Evolutionary conservation across 2,113 vertebrate species (phyloP), one percentile per base, ranked within the genome.

Genomic region (Labeo rohita): DNA sequence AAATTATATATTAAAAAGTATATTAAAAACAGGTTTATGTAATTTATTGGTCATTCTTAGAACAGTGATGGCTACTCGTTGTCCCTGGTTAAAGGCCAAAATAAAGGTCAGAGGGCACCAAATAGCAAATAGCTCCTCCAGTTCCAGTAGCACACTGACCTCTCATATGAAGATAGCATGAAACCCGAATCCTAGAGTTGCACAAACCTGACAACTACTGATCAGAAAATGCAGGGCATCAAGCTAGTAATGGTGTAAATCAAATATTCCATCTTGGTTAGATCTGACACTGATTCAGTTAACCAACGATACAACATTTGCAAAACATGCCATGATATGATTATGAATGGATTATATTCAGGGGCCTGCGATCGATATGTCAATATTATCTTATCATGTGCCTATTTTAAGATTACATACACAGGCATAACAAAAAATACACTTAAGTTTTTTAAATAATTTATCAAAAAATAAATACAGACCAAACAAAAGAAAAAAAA

Each of bases 91-190:
- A 36, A 50, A 83, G 47, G 49, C 47, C 50, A 11, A 16, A 18
- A 13, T 13, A 36, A 50, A 83, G 47, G 49, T 65, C 50, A 11
- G 28, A 18, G 23, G 36, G 0, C 47, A 10, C 45, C 81, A 81
- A 74, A 65, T 36, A 65, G 81, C 21, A 52, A 63, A 11, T 16
- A n/a, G 9, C 85, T 21, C 54, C 68, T 85, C 39, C 93, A 93
- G 90, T 91, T 93, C 92, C 87, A 87, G 75, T 91, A 91, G 77
- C 90, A 81, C 39, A 87, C 88, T 89, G 92, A 93, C 89, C 88
- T 66, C 12, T 66, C 28, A 34, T 34, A 15, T 6, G 34, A 66
- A 23, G 63, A 66, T 34, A 66, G 28, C 92, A 92, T 91, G 88
- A 84, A 68, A 90, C 85, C 66, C 84, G 76, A 81, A 83, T 66